Evolutionary conservation across 2,888 invertebrate genomes (phyloP).

Genomic region (Spatulosminthurus flaviceps): DNA sequence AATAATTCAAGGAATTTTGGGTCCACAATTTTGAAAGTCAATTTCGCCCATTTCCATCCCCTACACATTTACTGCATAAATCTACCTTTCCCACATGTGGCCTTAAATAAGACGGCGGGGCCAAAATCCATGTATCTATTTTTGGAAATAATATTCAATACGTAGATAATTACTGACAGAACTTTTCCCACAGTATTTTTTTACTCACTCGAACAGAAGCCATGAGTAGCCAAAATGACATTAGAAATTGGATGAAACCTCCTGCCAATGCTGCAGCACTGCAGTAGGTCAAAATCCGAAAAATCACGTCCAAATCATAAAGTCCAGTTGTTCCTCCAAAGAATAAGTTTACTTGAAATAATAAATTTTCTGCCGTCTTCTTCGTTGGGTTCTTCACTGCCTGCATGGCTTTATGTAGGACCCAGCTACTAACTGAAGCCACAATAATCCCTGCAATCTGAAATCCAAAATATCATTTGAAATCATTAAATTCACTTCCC

Average conservation of each 20-base stretch:
- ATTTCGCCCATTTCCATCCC: too few species aligned
- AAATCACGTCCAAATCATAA: conserved; percentile 62
- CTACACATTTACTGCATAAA: too few species aligned
- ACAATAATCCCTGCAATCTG: conserved; percentile 61
- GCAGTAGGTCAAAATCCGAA: conserved; percentile 60
- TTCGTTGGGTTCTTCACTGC: conserved; percentile 61
- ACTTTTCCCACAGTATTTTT: background rate
- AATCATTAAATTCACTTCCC: too few species aligned
- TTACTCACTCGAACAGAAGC: conserved; percentile 52
- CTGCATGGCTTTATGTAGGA: conserved; percentile 60
- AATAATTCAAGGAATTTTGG: too few species aligned
- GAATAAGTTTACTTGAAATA: conserved; percentile 60
- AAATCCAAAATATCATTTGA: too few species aligned
- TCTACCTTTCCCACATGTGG: too few species aligned
- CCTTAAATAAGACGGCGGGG: too few species aligned
- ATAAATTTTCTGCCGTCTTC: conserved; percentile 55
- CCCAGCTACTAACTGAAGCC: conserved; percentile 60
- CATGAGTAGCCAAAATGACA: conserved; percentile 63
- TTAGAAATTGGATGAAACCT: conserved; percentile 62
- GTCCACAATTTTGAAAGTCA: too few species aligned
- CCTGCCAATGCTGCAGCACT: conserved; percentile 60
- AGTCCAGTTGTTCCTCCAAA: conserved; percentile 62
- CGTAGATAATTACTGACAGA: too few species aligned
- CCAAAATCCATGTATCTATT: too few species aligned
- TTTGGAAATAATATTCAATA: too few species aligned